Conservation (phyloP, 2,888 invertebrate genomes). For the Netelia inedita region DNA sequence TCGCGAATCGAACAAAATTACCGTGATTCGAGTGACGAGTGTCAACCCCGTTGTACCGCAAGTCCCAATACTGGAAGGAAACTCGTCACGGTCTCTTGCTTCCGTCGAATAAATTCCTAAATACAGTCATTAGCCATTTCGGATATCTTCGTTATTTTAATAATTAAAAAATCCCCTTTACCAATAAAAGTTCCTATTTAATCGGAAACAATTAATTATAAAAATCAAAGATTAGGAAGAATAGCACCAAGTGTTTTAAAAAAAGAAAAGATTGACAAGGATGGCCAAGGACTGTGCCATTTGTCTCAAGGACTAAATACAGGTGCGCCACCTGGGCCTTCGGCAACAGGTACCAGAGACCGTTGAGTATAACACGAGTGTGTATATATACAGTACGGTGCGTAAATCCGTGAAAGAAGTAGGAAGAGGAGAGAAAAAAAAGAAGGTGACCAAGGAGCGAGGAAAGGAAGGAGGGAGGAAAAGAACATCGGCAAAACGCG, state of each 20-base stretch:
- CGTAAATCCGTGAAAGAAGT: conserved; percentile 50
- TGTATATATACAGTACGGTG: conserved; percentile 22
- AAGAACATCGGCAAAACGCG: conserved; percentile 61
- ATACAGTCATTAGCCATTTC: conserved; percentile 13
- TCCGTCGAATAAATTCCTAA: not conserved
- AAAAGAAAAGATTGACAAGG: not conserved
- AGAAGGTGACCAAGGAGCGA: conserved; percentile 46
- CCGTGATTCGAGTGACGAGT: conserved; percentile 57
- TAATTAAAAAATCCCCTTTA: not conserved
- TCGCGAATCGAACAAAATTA: conserved; percentile 45
- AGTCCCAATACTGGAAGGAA: conserved; percentile 3
- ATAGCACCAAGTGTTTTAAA: not conserved
- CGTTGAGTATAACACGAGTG: conserved; percentile 14
- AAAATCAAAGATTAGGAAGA: not conserved
- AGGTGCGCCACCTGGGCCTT: conserved; percentile 59
- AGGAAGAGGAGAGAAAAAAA: conserved; percentile 28
- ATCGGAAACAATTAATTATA: not conserved
- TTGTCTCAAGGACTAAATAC: conserved; percentile 16
- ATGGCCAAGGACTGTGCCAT: conserved; percentile 46
- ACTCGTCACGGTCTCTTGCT: conserved; percentile 37
- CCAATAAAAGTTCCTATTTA: not conserved
- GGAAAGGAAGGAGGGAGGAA: conserved; percentile 41
- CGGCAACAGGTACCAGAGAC: conserved; percentile 48
- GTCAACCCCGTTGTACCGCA: conserved; percentile 44
- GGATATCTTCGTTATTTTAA: not conserved